Evolutionary conservation across 2,888 invertebrate genomes (phyloP).

Genomic region (Omphaloscelis lunosa): DNA sequence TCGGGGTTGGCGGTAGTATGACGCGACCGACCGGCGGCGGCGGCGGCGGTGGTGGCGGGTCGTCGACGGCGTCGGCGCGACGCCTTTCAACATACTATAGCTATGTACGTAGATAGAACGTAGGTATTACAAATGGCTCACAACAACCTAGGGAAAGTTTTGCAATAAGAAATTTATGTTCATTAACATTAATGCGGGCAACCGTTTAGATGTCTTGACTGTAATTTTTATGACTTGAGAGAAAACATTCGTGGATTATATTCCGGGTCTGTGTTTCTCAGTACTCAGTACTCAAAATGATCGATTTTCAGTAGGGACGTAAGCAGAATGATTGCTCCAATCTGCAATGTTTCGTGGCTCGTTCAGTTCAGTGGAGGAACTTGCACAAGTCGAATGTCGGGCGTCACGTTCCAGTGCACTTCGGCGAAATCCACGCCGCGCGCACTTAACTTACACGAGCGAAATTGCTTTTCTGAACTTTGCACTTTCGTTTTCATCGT

Average conservation of each 20-base stretch:
- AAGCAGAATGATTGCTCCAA: constrained; percentile 34
- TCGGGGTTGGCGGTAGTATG: constrained; percentile 72
- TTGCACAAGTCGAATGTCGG: constrained; percentile 81
- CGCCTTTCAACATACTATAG: constrained; percentile 30
- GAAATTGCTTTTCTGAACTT: constrained; percentile 73
- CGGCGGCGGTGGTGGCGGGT: constrained; percentile 68
- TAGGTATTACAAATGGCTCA: constrained; percentile 39
- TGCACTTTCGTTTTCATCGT: constrained; percentile 77
- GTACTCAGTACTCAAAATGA: neutral
- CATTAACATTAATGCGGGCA: constrained; percentile 44
- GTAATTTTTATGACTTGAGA: constrained; percentile 34
- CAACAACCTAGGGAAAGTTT: constrained; percentile 59
- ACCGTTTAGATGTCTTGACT: constrained; percentile 53
- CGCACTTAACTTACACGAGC: constrained; percentile 68
- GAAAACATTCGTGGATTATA: constrained; percentile 20
- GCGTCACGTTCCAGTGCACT: constrained; percentile 82
- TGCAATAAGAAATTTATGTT: constrained; percentile 51
- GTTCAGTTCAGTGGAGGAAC: constrained; percentile 76
- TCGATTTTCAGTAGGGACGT: constrained; percentile 23
- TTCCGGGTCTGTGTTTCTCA: constrained; percentile 9
- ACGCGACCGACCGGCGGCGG: constrained; percentile 71
- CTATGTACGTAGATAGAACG: constrained; percentile 12
- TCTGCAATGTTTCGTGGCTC: constrained; percentile 64
- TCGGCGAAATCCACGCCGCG: constrained; percentile 77
- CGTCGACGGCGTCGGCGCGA: constrained; percentile 67